Evolutionary conservation across 92 coral and sea anemone genomes (phyloP).

Genomic region (Bergia sp.): DNA sequence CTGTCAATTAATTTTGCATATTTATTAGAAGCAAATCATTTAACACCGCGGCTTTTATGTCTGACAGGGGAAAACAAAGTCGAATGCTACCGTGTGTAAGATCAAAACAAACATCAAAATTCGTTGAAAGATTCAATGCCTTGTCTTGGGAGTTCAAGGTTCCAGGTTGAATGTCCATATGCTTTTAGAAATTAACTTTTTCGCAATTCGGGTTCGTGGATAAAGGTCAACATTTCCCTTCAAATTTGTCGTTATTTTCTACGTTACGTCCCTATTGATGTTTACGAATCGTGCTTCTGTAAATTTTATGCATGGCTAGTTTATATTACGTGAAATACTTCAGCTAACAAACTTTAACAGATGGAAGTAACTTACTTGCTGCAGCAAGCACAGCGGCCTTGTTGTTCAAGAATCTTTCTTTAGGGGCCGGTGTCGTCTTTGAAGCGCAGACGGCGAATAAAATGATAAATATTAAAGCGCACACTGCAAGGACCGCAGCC

Average conservation of each 20-base stretch:
- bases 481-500: constrained; percentile 8
- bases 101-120: constrained; percentile 22
- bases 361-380: constrained; percentile 12
- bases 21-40: constrained; percentile 4
- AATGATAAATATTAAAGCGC: constrained; percentile 15
- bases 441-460: constrained; percentile 18
- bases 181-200: not conserved
- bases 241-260: not conserved
- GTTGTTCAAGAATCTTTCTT: constrained; percentile 25
- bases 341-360: not conserved
- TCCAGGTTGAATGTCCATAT: not conserved
- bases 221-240: not conserved
- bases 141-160: not conserved
- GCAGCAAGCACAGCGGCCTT: constrained; percentile 41
- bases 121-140: not conserved
- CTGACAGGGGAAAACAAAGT: not conserved
- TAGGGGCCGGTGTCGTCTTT: not conserved
- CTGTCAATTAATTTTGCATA: not conserved
- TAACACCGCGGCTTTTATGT: not conserved
- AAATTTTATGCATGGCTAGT: not conserved
- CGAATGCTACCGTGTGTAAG: not conserved
- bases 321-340: not conserved
- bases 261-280: not conserved
- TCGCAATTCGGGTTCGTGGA: not conserved
- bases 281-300: not conserved